Base-by-base conservation (phyloP, 2,888 invertebrate species). In the Drosophila aldrichi region DNA sequence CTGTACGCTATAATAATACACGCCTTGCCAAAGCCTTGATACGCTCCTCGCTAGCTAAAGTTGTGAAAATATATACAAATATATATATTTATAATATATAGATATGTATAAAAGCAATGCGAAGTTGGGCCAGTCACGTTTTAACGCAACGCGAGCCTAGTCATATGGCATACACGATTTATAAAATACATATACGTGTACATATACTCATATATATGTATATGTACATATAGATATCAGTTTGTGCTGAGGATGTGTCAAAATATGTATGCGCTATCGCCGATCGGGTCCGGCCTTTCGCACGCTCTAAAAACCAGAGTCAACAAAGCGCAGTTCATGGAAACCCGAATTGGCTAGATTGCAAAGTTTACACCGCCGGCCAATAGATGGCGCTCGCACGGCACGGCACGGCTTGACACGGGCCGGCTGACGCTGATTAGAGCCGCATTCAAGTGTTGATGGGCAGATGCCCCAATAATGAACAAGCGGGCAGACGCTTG, bases 291-390 rank as follows among this genome's bases (percentile, higher is more conserved):
- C 67, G 78, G 79, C 71, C 78, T 66, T 75, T 84, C 77, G 72
- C 84, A 81, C 78, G 76, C 84, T 87, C 85, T 76, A 84, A 80
- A 72, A 70, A 55, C 58, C 75, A 65, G 62, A 43, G 78, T 79
- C 78, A 71, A 82, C 68, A 80, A 59, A 38, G 22, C 20, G 16
- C 68, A 32, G 51, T 72, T 82, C 70, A 58, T 51, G 57, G 76
- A 70, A 82, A 67, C 67, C 38, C 63, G 32, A 58, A 63, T 61
- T 70, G 12, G 59, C 44, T 51, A 63, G 72, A 38, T 54, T 12
- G 22, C 18, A 20, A 20, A 49, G 49, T 3, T 49, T 49, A 1
- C 49, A 32, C 49, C 34, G 32, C 34, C 51, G 48, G 38, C 25
- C 40, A 48, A 40, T 59, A 66, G 56, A 57, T 72, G 80, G 72